Base-by-base conservation (phyloP, 2,888 invertebrate genomes). In the Troides helena region DNA sequence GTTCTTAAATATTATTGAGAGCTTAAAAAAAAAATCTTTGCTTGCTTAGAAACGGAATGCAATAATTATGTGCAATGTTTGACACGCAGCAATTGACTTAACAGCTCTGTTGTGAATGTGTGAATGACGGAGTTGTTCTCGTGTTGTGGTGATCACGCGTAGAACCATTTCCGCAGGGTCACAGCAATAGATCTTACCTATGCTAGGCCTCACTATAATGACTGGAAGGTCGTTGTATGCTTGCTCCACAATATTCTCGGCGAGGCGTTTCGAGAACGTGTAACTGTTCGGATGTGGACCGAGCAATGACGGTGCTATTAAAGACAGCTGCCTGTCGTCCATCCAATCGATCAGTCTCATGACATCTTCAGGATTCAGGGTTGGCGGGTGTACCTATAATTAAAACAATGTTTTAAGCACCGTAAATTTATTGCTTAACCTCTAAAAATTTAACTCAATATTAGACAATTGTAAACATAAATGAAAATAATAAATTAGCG, bases 231-330 rank as follows among this genome's bases (percentile, higher is more conserved):
- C 94, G 0, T 94, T 90, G 74, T 95, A 95, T 78, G 97, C 96
- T 53, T 95, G 94, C n/a, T 95, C 94, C 4, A 98, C 95, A 59
- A 98, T 82, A 66, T 94, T 93, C 85, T 99, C 99, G 0, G 98
- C 97, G 71, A 99, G 92, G 69, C 98, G 95, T 87, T 99, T 99
- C 23, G 98, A 98, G 87, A 96, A 98, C 0, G 98, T 98, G 88
- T 99, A 99, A 10, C 98, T 97, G 87, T 99, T 99, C 0, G 98
- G 98, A 85, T 98, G 97, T 0, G 95, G 95, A 7, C 94, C 93
- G 57, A 97, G 88, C 21, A 97, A 85, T 6, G 94, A 94, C 0
- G 95, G 95, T 0, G 96, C 95, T 7, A 96, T 92, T 30, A 93
- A 84, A 30, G 94, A 92, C 57, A 97, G 78, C 30, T 95, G 94